Evolutionary conservation across 2,797 vertebrate species (phyloP), one percentile per base, ranked within the genome.

Genomic region (Helicolenus hilgendorfi): DNA sequence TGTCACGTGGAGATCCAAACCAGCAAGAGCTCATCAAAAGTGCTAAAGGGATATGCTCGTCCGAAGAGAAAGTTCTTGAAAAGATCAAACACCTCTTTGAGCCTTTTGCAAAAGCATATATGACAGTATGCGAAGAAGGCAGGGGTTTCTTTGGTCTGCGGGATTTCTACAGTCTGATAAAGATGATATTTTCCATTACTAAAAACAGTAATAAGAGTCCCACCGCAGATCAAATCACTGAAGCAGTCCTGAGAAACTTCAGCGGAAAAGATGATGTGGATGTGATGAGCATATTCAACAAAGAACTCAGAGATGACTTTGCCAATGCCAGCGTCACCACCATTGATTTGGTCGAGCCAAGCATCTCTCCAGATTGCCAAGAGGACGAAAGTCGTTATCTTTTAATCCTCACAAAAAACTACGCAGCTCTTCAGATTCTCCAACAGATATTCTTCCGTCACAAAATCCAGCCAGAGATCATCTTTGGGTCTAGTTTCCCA

Each of bases 151-250:
- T 99, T 64, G 98, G 98, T 4, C 93, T 99, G 5, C 97, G 98
- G 0, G 98, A 99, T 93, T 99, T 98, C 87, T 99, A 99, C 84
- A 98, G 98, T 92, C 97, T 99, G 86, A 98, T 98, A 85, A 99
- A 99, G 86, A 98, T 98, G 98, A 77, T 98, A 68, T 98, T 98
- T 77, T 95, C 97, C 33, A 73, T 95, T 3, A 93, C 97, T 1
- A 98, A 97, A 77, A 87, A 60, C 0, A 95, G 94, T 3, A 76
- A 89, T 7, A 7, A 62, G 0, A 83, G 79, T 2, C 98, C 97
- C 0, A 97, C 81, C 0, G 68, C 92, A 4, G 85, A 74, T 9
- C 93, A 98, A 7, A 88, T 99, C 0, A 96, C 97, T 0, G 75
- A 87, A 4, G 97, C 98, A 33, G 92, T 99, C 27, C 96, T 98